Percentiles rank a stretch among this genome's conserved stretches.
phyloP scores from a whole-genome alignment of 2,113 vertebrate genomes.

The Lates calcarifer region DNA sequence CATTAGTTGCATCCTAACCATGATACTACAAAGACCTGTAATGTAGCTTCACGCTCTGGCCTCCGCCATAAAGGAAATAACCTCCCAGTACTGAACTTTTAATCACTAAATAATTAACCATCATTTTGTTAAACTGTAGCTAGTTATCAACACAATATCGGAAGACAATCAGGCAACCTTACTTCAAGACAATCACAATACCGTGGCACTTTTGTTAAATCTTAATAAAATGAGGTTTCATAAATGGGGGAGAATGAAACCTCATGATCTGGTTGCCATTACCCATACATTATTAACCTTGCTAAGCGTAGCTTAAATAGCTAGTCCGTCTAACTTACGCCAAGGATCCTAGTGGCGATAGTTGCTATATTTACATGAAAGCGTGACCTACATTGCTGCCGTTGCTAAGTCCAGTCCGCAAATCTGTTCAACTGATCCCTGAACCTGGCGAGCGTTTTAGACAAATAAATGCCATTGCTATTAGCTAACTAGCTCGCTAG shows the following conservation, averaged over 20 bases:
- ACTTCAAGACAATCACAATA: neutral
- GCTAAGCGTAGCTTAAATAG: conserved; percentile 19
- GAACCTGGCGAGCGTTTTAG: neutral
- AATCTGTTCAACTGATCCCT: neutral
- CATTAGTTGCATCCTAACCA: neutral
- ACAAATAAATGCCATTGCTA: conserved; percentile 37
- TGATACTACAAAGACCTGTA: neutral
- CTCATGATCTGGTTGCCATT: neutral
- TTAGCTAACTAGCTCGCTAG: conserved; percentile 36
- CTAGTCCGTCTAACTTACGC: neutral
- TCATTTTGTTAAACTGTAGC: neutral
- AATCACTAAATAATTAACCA: neutral
- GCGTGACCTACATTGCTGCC: neutral
- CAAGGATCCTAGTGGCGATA: neutral
- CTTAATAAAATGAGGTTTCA: neutral
- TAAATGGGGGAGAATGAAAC: neutral
- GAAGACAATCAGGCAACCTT: too few species aligned
- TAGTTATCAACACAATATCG: neutral
- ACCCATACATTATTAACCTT: conserved; percentile 8
- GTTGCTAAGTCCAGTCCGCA: neutral
- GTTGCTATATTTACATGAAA: neutral
- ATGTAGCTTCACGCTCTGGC: neutral
- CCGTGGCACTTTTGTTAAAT: too few species aligned
- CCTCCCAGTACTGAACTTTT: neutral
- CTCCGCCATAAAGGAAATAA: neutral